Conservation (phyloP, 2,888 invertebrate genomes). For the Diloba caeruleocephala region DNA sequence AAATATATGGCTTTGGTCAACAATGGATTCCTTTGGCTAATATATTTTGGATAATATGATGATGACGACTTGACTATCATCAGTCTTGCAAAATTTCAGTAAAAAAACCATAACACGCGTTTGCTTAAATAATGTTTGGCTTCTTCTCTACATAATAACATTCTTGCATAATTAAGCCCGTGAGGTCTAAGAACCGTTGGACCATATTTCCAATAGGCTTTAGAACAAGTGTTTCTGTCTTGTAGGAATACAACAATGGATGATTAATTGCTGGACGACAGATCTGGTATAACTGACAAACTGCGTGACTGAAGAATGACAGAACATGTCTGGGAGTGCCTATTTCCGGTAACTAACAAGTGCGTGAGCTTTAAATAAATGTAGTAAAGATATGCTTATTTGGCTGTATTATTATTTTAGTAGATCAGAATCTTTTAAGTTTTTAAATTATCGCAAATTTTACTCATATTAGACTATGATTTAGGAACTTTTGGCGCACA, state of each 20-base stretch:
- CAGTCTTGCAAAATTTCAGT: too few species aligned
- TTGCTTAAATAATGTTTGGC: background rate
- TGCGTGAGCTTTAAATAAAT: slow-evolving; percentile 25
- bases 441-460: too few species aligned
- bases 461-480: too few species aligned
- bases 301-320: slow-evolving; percentile 36
- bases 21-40: too few species aligned
- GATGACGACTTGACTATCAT: too few species aligned
- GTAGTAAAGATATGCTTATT: slow-evolving; percentile 14
- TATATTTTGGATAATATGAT: too few species aligned
- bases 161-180: slow-evolving; percentile 25
- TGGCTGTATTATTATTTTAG: slow-evolving; percentile 3
- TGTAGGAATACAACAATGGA: slow-evolving; percentile 33
- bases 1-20: too few species aligned
- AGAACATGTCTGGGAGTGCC: slow-evolving; percentile 35
- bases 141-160: slow-evolving; percentile 10
- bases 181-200: slow-evolving; percentile 18
- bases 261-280: slow-evolving; percentile 47
- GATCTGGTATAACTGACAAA: slow-evolving; percentile 24
- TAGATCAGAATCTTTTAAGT: slow-evolving; percentile 17
- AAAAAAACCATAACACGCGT: too few species aligned
- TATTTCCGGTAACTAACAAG: slow-evolving; percentile 24
- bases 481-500: too few species aligned
- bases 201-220: slow-evolving; percentile 23
- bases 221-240: slow-evolving; percentile 51